Evolutionary conservation across 2,888 invertebrate species (phyloP).

Genomic region (Pachymerium ferrugineum): DNA sequence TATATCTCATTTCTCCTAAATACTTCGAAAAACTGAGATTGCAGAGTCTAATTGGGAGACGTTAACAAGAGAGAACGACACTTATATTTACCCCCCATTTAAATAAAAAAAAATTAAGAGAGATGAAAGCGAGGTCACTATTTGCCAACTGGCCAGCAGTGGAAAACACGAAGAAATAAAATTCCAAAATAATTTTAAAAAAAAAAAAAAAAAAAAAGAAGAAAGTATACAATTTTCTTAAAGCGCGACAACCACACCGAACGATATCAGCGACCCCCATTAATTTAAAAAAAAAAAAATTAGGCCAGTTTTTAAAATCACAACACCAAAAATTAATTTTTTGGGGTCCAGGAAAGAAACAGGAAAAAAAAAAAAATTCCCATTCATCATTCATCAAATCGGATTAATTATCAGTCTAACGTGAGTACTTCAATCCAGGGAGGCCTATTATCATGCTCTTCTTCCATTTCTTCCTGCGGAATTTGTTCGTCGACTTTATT

Average conservation of each 20-base stretch:
- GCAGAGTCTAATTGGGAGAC: neutral
- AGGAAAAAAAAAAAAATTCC: neutral
- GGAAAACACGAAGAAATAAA: neutral
- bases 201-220: neutral
- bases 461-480: constrained; percentile 19
- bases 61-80: neutral
- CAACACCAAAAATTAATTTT: neutral
- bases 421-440: constrained; percentile 33
- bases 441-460: constrained; percentile 30
- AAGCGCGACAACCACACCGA: too few species aligned
- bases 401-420: constrained; percentile 25
- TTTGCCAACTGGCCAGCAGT: constrained; percentile 6
- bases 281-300: neutral
- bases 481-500: neutral
- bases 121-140: neutral
- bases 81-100: neutral
- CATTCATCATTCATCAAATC: neutral
- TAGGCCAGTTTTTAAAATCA: neutral
- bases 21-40: too few species aligned
- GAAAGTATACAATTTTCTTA: too few species aligned
- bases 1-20: neutral
- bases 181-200: neutral
- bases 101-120: neutral
- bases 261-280: too few species aligned
- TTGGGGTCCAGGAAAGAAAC: too few species aligned